Evolutionary conservation across 1,140 invertebrate species (phyloP), one percentile per base, ranked within the genome.

Genomic region (Chymomyza costata): DNA sequence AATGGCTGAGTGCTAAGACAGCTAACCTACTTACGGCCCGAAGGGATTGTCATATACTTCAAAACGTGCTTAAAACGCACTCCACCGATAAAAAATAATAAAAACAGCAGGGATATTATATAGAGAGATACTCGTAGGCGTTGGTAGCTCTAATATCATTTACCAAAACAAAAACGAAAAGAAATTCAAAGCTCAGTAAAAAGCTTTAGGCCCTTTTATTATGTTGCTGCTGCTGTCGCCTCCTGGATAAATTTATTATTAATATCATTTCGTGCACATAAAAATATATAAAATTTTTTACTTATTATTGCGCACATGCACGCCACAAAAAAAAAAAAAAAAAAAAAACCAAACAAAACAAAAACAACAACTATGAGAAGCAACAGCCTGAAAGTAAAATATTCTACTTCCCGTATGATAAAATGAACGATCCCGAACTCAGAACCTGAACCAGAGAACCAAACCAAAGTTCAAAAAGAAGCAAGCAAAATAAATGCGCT

Each of bases 71-170:
- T n/a, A n/a, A n/a, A n/a, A n/a, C n/a, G n/a, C 28, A 28, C 34
- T 66, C 39, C 51, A 34, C 59, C 49, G 47, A 56, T 63, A 69
- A 69, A 74, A 69, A 35, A 74, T 47, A 74, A 74, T 74, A 65
- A 74, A 51, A 57, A 47, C 43, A 45, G 37, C n/a, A n/a, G n/a
- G n/a, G n/a, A n/a, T n/a, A n/a, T n/a, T n/a, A n/a, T n/a, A 34
- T 49, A 40, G 51, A 39, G 38, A 13, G 11, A 35, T 1, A 19
- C 7, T 13, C 16, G 38, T 41, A 32, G 39, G 30, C 14, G 50
- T 11, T 38, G 31, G 17, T 30, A 45, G 21, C 17, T 51, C 58
- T 55, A 59, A 73, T 66, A 54, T 47, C 28, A 47, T 66, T 71
- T 57, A 44, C n/a, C 19, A 34, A 51, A 47, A 40, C 15, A 50